Percentiles rank a stretch among this genome's conserved stretches.
Conservation (phyloP, 2,888 invertebrate genomes). For the Drosophila falleni region DNA sequence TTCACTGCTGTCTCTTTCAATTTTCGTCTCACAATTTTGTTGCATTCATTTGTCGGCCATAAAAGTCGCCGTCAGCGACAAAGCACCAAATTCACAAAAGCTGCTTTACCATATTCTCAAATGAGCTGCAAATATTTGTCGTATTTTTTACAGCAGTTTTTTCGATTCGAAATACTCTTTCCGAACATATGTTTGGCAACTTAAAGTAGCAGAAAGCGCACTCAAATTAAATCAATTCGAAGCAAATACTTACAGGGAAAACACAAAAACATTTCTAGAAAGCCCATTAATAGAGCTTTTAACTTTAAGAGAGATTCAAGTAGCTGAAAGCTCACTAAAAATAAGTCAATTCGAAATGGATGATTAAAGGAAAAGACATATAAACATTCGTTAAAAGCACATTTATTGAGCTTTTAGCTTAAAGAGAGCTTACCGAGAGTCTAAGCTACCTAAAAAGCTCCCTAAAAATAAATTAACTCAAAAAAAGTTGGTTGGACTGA, state of each 20-base stretch:
- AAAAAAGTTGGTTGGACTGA: too few species aligned
- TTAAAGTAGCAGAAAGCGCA: neutral
- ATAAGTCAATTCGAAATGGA: too few species aligned
- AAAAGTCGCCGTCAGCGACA: slow-evolving; percentile 74
- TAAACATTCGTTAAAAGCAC: too few species aligned
- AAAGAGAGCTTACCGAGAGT: too few species aligned
- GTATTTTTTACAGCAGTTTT: slow-evolving; percentile 47
- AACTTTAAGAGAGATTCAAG: neutral
- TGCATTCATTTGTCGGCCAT: slow-evolving; percentile 79
- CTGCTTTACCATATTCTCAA: slow-evolving; percentile 74
- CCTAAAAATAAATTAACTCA: too few species aligned
- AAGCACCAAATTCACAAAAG: slow-evolving; percentile 68
- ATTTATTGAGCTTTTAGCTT: too few species aligned
- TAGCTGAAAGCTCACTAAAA: too few species aligned
- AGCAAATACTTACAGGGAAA: too few species aligned
- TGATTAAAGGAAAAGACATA: too few species aligned
- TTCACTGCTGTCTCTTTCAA: slow-evolving; percentile 75
- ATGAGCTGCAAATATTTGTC: slow-evolving; percentile 58
- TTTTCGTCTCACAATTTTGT: slow-evolving; percentile 73
- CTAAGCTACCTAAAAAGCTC: too few species aligned
- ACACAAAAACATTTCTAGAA: too few species aligned
- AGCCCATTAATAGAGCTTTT: neutral
- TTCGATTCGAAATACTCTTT: slow-evolving; percentile 24
- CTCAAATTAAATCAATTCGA: neutral
- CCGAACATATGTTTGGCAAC: too few species aligned